Conservation (phyloP, 2,888 invertebrate species). For the Clepsis dumicolana region DNA sequence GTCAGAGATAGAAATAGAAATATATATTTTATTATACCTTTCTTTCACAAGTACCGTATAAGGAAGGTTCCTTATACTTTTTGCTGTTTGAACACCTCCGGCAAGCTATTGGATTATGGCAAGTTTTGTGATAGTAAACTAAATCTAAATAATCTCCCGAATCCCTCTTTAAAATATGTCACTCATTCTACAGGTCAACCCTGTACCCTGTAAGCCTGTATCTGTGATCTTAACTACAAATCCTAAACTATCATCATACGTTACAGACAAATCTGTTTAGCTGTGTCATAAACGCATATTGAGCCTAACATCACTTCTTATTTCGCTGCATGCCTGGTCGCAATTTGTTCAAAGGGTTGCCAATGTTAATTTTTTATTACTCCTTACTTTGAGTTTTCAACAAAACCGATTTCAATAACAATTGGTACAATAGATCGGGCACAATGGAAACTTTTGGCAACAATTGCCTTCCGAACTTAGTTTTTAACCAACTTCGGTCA, state of each 20-base stretch:
- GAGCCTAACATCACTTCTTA: background rate
- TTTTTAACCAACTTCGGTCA: constrained; percentile 37
- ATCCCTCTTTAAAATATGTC: no score
- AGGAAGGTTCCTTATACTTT: no score
- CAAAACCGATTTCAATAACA: constrained; percentile 29
- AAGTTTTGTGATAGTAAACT: no score
- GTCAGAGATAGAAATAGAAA: background rate
- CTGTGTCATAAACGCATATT: background rate
- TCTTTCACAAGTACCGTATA: no score
- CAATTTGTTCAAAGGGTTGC: background rate
- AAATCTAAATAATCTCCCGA: no score
- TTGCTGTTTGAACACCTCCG: no score
- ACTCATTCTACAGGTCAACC: no score
- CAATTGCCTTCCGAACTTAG: constrained; percentile 39
- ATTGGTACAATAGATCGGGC: constrained; percentile 33
- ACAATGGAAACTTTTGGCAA: constrained; percentile 37
- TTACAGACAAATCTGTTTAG: no score
- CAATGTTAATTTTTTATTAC: constrained; percentile 5
- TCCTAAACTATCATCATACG: background rate
- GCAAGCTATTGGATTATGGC: no score
- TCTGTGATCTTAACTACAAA: no score
- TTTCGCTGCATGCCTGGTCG: background rate
- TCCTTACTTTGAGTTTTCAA: constrained; percentile 24
- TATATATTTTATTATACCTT: background rate
- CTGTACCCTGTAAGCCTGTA: no score